Conservation (phyloP, 1,140 invertebrate species). For the Drosophila miranda region DNA sequence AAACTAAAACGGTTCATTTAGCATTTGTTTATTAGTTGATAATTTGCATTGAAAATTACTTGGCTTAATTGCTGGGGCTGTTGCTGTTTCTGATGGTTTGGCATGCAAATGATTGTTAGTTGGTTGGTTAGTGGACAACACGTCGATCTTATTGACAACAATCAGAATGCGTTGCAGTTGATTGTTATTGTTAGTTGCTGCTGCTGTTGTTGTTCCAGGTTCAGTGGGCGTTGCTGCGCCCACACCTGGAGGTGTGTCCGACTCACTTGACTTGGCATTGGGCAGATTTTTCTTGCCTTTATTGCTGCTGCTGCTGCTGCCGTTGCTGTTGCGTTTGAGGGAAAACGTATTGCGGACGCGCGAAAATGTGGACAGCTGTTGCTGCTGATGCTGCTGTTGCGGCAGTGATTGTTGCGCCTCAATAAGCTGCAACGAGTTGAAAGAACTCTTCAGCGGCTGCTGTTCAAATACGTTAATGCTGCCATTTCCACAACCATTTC, state of each 20-base stretch:
- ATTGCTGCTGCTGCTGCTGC: slow-evolving; percentile 30
- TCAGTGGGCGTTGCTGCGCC: slow-evolving; percentile 35
- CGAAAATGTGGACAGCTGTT: slow-evolving; percentile 77
- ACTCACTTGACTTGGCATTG: slow-evolving; percentile 73
- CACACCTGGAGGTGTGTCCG: slow-evolving; percentile 29
- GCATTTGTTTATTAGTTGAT: slow-evolving; percentile 16
- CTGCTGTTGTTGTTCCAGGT: slow-evolving; percentile 21
- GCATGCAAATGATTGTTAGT: slow-evolving; percentile 70
- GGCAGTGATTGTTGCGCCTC: slow-evolving; percentile 56
- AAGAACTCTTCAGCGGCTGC: slow-evolving; percentile 68
- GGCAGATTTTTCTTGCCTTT: slow-evolving; percentile 35
- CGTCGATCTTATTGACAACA: slow-evolving; percentile 70
- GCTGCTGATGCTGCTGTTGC: slow-evolving; percentile 37
- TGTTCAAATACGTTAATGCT: slow-evolving; percentile 68
- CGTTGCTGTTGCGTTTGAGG: slow-evolving; percentile 49
- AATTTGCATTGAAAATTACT: slow-evolving; percentile 59
- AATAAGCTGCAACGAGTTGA: slow-evolving; percentile 67
- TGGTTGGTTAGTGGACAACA: slow-evolving; percentile 44
- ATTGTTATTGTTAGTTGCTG: slow-evolving; percentile 28
- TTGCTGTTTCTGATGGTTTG: slow-evolving; percentile 27
- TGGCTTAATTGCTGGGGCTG: slow-evolving; percentile 40
- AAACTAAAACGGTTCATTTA: slow-evolving; percentile 17
- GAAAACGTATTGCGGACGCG: slow-evolving; percentile 79
- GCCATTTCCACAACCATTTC: slow-evolving; percentile 28
- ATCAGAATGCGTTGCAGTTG: slow-evolving; percentile 67